A percentile compares a stretch with the other conserved stretches of the same genome.
These are phyloP conservation scores for Habropoda laboriosa DNA, from an alignment of 1,140 invertebrate genomes.

Conservation along the genomic window DNA sequence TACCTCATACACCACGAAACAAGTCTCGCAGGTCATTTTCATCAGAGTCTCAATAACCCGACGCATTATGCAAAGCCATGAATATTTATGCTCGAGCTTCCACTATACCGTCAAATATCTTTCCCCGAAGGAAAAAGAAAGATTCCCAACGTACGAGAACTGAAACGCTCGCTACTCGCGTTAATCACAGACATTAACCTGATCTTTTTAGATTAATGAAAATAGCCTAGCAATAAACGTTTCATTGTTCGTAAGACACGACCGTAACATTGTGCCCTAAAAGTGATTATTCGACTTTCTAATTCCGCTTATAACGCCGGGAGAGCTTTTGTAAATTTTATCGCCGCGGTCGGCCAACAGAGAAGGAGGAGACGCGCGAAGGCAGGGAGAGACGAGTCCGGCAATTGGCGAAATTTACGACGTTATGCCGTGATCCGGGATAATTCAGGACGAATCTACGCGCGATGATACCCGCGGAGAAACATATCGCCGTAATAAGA, in stretches of 20 bases:
- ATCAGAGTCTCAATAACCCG: neutral
- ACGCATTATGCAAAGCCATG: constrained; percentile 6
- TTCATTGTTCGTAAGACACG: constrained; percentile 10
- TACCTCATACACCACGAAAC: neutral
- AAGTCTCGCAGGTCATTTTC: neutral
- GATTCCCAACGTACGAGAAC: neutral
- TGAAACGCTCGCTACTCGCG: neutral
- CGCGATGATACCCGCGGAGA: constrained; percentile 41
- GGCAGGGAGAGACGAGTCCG: neutral
- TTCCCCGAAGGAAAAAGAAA: neutral
- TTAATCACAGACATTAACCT: neutral
- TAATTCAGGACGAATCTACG: constrained; percentile 32
- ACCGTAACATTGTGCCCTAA: neutral
- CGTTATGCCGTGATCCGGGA: constrained; percentile 32
- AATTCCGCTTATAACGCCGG: neutral
- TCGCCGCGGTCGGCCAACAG: no score
- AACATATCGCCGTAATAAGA: constrained; percentile 46
- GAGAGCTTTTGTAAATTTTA: constrained; percentile 17
- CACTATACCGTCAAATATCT: neutral
- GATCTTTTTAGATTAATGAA: neutral
- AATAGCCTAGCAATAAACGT: constrained; percentile 23
- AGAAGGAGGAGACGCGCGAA: no score
- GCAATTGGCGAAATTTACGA: constrained; percentile 40
- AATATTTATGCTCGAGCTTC: constrained; percentile 9
- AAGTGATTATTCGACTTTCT: constrained; percentile 11